A percentile compares a stretch with the other conserved stretches of the same genome.
Conservation (phyloP, 1,140 invertebrate genomes). For the Drosophila pruinosa region DNA sequence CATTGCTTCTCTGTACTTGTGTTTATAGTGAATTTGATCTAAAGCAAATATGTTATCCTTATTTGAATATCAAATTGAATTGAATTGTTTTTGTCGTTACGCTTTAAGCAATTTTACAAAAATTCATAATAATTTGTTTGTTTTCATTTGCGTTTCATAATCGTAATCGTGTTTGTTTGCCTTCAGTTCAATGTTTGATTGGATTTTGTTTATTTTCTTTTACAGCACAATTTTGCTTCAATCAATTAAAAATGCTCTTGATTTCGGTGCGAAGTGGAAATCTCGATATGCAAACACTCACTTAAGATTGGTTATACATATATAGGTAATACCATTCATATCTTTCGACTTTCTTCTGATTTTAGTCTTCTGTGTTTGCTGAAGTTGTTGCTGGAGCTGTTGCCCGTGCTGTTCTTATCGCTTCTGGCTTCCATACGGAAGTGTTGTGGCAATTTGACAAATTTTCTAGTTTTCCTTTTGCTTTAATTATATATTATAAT, state of each 20-base stretch:
- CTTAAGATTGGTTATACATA: constrained; percentile 40
- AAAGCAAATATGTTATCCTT: not conserved
- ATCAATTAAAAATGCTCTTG: constrained; percentile 48
- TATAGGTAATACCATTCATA: constrained; percentile 22
- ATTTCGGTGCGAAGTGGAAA: constrained; percentile 39
- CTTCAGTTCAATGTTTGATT: constrained; percentile 35
- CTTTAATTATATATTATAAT: constrained; percentile 71
- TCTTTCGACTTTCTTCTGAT: constrained; percentile 18
- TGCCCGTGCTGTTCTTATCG: constrained; percentile 17
- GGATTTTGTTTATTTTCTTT: constrained; percentile 29
- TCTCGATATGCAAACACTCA: constrained; percentile 8
- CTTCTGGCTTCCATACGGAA: too few species aligned
- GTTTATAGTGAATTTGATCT: constrained; percentile 16
- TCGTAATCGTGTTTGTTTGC: constrained; percentile 26
- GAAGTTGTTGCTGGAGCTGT: constrained; percentile 36
- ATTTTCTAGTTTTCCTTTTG: constrained; percentile 69
- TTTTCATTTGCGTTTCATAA: constrained; percentile 8
- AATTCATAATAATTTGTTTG: constrained; percentile 21
- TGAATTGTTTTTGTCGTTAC: constrained; percentile 36
- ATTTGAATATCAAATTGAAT: constrained; percentile 1
- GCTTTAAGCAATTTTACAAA: constrained; percentile 66
- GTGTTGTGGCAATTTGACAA: constrained; percentile 63
- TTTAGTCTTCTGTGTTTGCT: constrained; percentile 28
- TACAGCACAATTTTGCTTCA: constrained; percentile 45
- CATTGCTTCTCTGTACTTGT: constrained; percentile 37